Base-by-base conservation (phyloP, 2,888 invertebrate genomes). In the Eristalis arbustorum region DNA sequence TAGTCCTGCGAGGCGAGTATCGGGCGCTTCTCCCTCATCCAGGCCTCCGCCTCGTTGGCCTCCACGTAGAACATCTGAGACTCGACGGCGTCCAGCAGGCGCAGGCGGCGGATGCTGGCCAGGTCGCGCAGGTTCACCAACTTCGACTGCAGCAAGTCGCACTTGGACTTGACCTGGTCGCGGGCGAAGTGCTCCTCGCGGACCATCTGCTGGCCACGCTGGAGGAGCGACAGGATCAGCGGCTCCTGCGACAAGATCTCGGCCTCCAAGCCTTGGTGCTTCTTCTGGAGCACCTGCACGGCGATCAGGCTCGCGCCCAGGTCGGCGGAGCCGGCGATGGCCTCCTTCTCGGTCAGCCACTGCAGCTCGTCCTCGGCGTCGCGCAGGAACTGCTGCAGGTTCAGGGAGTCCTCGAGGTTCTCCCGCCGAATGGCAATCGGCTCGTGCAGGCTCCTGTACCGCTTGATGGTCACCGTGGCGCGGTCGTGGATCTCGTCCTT, bases 361-460 rank as follows among this genome's bases (percentile, higher is more conserved):
- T 96, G 95, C 73, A 98, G 91, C 92, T 99, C 98, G 91, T 99
- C 98, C 83, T 98, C 97, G 0, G 98, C 96, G 91, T 99, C 99
- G 28, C 98, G 94, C 63, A 96, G 94, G 94, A 98, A 98, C 90
- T 98, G 96, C 91, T 98, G 98, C 88, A 98, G 93, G 63, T 96
- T 93, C 3, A 96, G 95, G 0, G 98, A 97, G 88, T 98, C 98
- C 91, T 98, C 97, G 49, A 99, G 93, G 92, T 98, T 98, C 90
- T 99, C 98, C 56, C 97, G 94, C 0, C 98, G 94, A 88, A 97
- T 98, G 91, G 97, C 97, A 92, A 98, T 96, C 0, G 98, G 98
- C 91, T 98, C 98, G 89, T 96, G 96, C 11, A 99, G 93, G 6
- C 96, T 95, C 14, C 96, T 95, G 91, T 97, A 98, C 64, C 95